Conservation (phyloP, 2,888 invertebrate genomes). For the Hemaris fuciformis region DNA sequence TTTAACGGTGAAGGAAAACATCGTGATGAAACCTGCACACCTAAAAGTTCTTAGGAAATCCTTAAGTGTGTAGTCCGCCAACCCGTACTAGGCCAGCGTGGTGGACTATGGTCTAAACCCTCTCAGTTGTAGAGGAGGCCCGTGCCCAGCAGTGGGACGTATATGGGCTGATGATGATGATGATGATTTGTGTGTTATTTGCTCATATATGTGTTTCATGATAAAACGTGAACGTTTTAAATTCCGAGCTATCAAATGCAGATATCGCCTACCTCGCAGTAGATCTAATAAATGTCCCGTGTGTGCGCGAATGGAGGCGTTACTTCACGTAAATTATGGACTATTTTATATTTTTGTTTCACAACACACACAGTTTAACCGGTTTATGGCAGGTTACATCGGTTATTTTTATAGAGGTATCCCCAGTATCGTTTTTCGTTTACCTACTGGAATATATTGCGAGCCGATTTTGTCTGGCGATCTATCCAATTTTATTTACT, state of each 20-base stretch:
- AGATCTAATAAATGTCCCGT: slow-evolving; percentile 49
- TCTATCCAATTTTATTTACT: not conserved
- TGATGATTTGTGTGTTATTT: not conserved
- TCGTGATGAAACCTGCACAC: too few relatives aligned
- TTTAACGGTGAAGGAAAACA: too few relatives aligned
- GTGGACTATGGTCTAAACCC: too few relatives aligned
- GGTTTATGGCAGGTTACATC: not conserved
- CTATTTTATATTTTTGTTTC: slow-evolving; percentile 41
- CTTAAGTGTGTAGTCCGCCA: too few relatives aligned
- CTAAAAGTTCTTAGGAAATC: too few relatives aligned
- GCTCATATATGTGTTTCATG: slow-evolving; percentile 2
- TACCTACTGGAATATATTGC: slow-evolving; percentile 61
- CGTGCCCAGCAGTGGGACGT: too few relatives aligned
- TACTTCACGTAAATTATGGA: slow-evolving; percentile 47
- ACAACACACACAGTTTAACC: slow-evolving; percentile 4
- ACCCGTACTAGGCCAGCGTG: too few relatives aligned
- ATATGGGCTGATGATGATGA: too few relatives aligned
- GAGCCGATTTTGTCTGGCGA: slow-evolving; percentile 18
- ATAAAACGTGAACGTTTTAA: slow-evolving; percentile 24
- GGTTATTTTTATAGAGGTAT: slow-evolving; percentile 19
- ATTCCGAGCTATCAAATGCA: slow-evolving; percentile 48
- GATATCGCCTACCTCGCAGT: slow-evolving; percentile 43
- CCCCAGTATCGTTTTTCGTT: slow-evolving; percentile 38
- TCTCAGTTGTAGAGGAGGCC: too few relatives aligned
- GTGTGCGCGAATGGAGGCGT: slow-evolving; percentile 54